Conservation (phyloP, 2,888 invertebrate genomes). For the Scaptomyza parva region DNA sequence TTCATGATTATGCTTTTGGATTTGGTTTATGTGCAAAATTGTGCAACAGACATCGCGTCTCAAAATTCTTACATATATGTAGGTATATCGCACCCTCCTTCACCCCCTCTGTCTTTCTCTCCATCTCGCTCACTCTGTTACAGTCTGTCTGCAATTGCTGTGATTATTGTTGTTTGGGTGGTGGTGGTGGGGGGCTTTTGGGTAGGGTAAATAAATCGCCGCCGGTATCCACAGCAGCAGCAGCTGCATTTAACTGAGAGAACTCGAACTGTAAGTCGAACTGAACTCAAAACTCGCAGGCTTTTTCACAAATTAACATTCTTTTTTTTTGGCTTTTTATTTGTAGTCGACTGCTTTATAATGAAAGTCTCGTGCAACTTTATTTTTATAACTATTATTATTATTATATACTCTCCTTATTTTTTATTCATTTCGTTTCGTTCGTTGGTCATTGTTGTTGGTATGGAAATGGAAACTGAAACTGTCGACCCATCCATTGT, state of each 20-base stretch:
- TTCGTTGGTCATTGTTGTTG: conserved; percentile 25
- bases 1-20: conserved; percentile 82
- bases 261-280: conserved; percentile 26
- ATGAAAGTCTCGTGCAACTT: conserved; percentile 75
- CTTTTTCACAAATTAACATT: conserved; percentile 48
- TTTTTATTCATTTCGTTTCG: conserved; percentile 4
- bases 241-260: conserved; percentile 36
- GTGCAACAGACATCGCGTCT: conserved; percentile 75
- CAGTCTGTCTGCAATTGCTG: conserved; percentile 61
- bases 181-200: no score
- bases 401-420: not conserved
- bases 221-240: conserved; percentile 47
- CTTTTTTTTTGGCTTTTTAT: conserved; percentile 58
- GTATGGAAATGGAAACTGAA: conserved; percentile 40
- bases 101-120: conserved; percentile 13
- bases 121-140: not conserved
- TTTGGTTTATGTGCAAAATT: conserved; percentile 79
- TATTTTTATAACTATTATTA: conserved; percentile 38
- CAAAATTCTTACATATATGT: conserved; percentile 41
- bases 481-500: conserved; percentile 46
- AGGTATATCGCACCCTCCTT: conserved; percentile 27
- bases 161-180: conserved; percentile 45
- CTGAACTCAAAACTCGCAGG: conserved; percentile 24
- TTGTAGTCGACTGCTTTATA: conserved; percentile 51
- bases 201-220: conserved; percentile 30